Evolutionary conservation across 2,113 vertebrate species (phyloP).

Genomic region (Gulo gulo): DNA sequence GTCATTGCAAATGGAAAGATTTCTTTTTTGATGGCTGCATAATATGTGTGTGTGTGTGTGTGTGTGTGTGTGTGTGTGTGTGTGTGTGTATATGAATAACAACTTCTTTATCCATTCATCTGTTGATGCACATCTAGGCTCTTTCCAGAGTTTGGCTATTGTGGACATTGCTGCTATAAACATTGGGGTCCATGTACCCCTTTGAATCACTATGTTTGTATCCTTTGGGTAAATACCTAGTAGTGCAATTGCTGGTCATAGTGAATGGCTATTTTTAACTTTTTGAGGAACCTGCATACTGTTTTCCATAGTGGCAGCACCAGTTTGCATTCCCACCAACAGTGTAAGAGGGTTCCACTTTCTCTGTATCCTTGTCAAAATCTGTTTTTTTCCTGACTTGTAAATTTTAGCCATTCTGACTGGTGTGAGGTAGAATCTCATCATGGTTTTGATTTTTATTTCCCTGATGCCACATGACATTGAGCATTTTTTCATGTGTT

Average conservation of each 20-base stretch:
- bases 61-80: no score
- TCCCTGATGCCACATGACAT: neutral
- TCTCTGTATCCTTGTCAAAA: no score
- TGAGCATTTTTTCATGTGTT: neutral
- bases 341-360: no score
- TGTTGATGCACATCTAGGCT: neutral
- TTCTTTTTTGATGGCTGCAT: neutral
- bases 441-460: neutral
- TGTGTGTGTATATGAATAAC: no score
- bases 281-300: no score
- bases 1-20: neutral
- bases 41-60: no score
- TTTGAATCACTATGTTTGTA: neutral
- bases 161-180: neutral
- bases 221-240: neutral
- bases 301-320: no score
- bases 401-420: no score
- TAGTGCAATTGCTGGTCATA: neutral
- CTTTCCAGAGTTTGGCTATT: neutral
- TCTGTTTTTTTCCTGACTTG: no score
- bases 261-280: no score
- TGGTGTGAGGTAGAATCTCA: neutral
- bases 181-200: neutral
- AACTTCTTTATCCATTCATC: no score
- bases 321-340: no score